A percentile compares a stretch with the other conserved stretches of the same genome.
Conservation (phyloP, 2,888 invertebrate genomes). For the Druceiella hillmani region DNA sequence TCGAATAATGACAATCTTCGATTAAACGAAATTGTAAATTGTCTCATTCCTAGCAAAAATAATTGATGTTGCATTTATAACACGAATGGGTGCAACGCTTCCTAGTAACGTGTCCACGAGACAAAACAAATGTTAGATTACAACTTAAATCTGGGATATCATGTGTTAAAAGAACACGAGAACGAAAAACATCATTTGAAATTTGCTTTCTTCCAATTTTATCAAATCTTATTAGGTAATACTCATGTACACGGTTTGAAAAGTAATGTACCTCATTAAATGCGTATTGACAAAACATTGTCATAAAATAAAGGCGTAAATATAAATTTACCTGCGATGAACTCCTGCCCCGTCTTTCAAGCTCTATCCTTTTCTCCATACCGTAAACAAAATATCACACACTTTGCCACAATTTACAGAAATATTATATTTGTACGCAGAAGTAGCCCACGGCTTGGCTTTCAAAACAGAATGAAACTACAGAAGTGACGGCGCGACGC, state of each 20-base stretch:
- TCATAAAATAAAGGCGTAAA: conserved; percentile 36
- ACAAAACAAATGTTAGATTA: conserved; percentile 51
- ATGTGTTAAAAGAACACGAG: conserved; percentile 44
- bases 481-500: conserved; percentile 49
- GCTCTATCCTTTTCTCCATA: conserved; percentile 94
- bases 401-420: conserved; percentile 29
- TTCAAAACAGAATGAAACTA: conserved; percentile 56
- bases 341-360: conserved; percentile 89
- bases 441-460: conserved; percentile 52
- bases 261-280: conserved; percentile 42
- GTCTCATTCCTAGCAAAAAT: too few species aligned
- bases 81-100: too few species aligned
- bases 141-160: too few species aligned
- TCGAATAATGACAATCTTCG: too few species aligned
- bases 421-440: conserved; percentile 34
- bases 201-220: too few species aligned
- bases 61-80: too few species aligned
- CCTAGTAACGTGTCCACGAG: conserved; percentile 46
- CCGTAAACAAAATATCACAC: conserved; percentile 35
- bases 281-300: conserved; percentile 54
- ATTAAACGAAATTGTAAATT: too few species aligned
- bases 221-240: conserved; percentile 17
- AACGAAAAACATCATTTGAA: too few species aligned
- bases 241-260: conserved; percentile 21
- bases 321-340: conserved; percentile 75